Conservation (phyloP, 2,113 vertebrate species). For the Ammodramus savannarum region DNA sequence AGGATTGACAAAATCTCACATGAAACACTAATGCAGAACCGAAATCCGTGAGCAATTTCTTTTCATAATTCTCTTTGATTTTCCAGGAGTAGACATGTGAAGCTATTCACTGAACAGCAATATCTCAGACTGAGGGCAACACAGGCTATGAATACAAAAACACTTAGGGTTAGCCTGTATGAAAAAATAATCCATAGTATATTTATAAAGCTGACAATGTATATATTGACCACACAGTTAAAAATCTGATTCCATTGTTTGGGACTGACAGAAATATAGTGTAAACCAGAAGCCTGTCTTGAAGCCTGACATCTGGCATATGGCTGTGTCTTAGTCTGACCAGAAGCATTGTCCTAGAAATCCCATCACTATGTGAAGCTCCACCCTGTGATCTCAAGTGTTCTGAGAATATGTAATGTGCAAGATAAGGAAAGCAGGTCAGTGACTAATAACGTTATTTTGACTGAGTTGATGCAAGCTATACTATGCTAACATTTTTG, state of each 20-base stretch:
- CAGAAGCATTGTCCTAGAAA: not conserved
- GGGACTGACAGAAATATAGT: not conserved
- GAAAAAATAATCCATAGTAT: not conserved
- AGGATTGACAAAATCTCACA: not conserved
- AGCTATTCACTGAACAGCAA: conserved; percentile 13
- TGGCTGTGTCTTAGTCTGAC: not conserved
- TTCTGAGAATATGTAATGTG: not conserved
- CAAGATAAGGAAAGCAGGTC: not conserved
- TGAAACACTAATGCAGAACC: conserved; percentile 20
- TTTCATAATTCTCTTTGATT: conserved; percentile 61
- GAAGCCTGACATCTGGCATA: not conserved
- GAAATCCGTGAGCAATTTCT: conserved; percentile 19
- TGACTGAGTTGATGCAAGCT: not conserved
- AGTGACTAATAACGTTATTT: not conserved
- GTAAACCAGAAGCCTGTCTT: not conserved
- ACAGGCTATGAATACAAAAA: not conserved
- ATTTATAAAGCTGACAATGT: not conserved
- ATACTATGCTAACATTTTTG: not conserved
- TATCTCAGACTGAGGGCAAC: not conserved
- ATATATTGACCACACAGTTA: not conserved
- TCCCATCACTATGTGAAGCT: not conserved
- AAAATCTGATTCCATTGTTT: not conserved
- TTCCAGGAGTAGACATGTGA: not conserved
- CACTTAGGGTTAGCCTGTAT: not conserved
- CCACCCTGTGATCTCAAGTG: not conserved